Evolutionary conservation across 2,888 invertebrate species (phyloP), one percentile per base, ranked within the genome.

Genomic region (Drosophila falleni): DNA sequence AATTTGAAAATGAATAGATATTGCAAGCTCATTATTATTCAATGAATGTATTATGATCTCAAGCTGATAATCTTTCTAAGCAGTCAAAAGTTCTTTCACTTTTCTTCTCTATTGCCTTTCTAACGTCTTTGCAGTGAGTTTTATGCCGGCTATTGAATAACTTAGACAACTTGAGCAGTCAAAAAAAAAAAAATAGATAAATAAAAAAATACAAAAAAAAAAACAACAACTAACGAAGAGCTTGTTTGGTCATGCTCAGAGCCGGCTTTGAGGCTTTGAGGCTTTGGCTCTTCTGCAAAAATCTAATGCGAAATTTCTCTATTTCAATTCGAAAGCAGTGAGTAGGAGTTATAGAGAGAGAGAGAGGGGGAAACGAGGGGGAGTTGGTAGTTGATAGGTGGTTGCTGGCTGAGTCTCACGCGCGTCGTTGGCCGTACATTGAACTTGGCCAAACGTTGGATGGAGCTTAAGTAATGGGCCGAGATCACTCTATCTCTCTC

Each of bases 271-370:
- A n/a, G 60, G 69, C 69, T 58, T 47, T 46, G 44, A n/a, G 58
- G 51, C 62, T 51, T 44, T 44, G 41, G 41, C 76, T 70, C 65
- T 62, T 77, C 74, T 54, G 77, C 78, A 74, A 76, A 78, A 79
- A 83, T 89, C 89, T 90, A 90, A 89, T 90, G 89, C 78, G 74
- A 81, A 85, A 86, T 86, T 90, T 89, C 87, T 89, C 89, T 88
- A 88, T 89, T 82, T 55, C 81, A 69, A 61, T 79, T 76, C 49
- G 70, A 79, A 79, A 42, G 47, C 58, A 33, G 33, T 16, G 31
- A 54, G 41, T 37, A 35, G 33, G 53, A 54, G 49, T 16, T 31
- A 56, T 63, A 33, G 35, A 15, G 53, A 16, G 44, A 29, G 29
- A 33, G 35, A 15, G 53, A 16, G 44, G 33, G 29, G 56, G 62